Percentiles rank a stretch among this genome's conserved stretches.
phyloP scores from a whole-genome alignment of 2,113 vertebrate species.

The Bungarus multicinctus region DNA sequence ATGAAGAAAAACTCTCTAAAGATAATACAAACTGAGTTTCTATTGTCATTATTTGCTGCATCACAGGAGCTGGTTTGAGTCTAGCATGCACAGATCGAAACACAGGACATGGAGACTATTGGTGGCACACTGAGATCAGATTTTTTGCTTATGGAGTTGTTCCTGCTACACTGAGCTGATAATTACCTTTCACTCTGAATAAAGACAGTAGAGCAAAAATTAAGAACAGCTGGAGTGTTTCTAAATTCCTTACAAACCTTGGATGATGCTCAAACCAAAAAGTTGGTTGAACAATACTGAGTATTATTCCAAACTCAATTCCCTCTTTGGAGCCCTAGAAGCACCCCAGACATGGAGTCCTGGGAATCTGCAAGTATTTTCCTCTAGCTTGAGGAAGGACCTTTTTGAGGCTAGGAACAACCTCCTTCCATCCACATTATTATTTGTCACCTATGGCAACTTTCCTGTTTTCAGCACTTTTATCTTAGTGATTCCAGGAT shows the following conservation, averaged over 20 bases:
- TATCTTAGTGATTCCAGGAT: background rate
- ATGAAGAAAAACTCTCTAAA: background rate
- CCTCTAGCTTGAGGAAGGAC: background rate
- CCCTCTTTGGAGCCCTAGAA: background rate
- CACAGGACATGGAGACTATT: background rate
- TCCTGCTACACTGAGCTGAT: background rate
- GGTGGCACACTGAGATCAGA: background rate
- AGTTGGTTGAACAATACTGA: background rate
- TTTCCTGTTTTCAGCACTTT: background rate
- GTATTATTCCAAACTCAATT: background rate
- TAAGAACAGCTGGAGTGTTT: background rate
- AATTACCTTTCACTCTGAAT: background rate
- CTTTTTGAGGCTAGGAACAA: background rate
- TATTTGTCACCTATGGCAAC: background rate
- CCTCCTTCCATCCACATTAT: background rate
- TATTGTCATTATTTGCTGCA: background rate
- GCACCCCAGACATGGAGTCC: background rate
- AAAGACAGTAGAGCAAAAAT: background rate
- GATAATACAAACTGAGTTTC: background rate
- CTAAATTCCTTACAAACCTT: background rate
- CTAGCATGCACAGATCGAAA: background rate
- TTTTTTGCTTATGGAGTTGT: background rate
- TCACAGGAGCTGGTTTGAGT: background rate
- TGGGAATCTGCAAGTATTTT: background rate
- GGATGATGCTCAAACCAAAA: background rate